Base-by-base conservation (phyloP, 2,113 vertebrate species). In the Pandion haliaetus region DNA sequence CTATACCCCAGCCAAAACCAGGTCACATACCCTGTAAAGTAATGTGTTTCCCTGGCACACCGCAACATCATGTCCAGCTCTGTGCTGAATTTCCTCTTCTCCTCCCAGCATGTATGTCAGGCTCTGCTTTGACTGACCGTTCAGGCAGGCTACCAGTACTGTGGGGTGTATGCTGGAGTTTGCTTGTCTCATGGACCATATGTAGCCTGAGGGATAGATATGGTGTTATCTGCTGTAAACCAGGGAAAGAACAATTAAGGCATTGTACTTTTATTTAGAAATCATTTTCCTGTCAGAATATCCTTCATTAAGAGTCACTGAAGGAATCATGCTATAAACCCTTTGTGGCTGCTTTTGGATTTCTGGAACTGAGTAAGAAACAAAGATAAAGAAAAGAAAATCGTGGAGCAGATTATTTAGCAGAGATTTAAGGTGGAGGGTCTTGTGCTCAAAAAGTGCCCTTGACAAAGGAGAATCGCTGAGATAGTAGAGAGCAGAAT, bases 101-200 rank as follows among this genome's bases (percentile, higher is more conserved):
- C 16, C 9, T 79, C 8, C 12, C 29, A 54, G 28, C 4, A 2
- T 21, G 2, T 19, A 8, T 14, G 20, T 57, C 45, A 59, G 61
- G 29, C 31, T 49, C 24, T 61, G 14, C 50, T 76, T 36, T 23
- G 38, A 31, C 26, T 54, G 67, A 28, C n/a, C 49, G 5, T 55
- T 45, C 25, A 84, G n/a, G 25, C 9, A n/a, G 36, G 29, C 12
- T 72, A 5, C 12, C 5, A 19, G 16, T 24, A 9, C 58, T 77
- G 40, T 12, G 19, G 24, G 26, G 61, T 42, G 7, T 4, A 2
- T 42, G 32, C 61, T 70, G n/a, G 50, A 45, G 38, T 44, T 63
- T 31, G 14, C 24, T 73, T 79, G 19, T 9, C 28, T 63, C 10
- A 8, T 0, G 2, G 59, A 12, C 23, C 49, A 1, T n/a, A 1